These are phyloP conservation scores for Gadopsis marmoratus DNA, from an alignment of 2,797 vertebrate species.

Conservation along the genomic window DNA sequence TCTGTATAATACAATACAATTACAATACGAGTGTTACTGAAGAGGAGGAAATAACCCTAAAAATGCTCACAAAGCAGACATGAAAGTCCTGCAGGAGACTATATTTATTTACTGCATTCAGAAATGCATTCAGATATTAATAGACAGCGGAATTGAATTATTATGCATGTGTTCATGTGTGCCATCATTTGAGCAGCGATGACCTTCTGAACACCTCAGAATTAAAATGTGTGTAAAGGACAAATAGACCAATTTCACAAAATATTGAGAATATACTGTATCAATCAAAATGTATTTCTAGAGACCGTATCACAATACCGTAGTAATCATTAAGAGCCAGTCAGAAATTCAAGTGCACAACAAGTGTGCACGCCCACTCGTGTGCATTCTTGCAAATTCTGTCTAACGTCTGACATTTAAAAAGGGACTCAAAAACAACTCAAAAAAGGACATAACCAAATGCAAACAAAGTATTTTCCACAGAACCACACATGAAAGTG, in stretches of 20 bases:
- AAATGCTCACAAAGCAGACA: neutral
- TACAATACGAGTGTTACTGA: neutral
- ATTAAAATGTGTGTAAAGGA: neutral
- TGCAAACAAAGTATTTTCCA: slow-evolving; percentile 8
- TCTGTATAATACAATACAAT: neutral
- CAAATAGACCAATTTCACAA: neutral
- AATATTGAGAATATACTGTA: neutral
- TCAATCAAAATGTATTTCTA: neutral
- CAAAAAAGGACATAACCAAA: slow-evolving; percentile 33
- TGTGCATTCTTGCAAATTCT: slow-evolving; percentile 1
- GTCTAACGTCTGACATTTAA: slow-evolving; percentile 15
- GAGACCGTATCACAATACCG: slow-evolving; percentile 38
- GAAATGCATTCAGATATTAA: neutral
- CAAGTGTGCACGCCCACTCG: slow-evolving; percentile 18
- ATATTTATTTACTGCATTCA: neutral
- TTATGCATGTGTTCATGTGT: neutral
- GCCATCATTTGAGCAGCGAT: neutral
- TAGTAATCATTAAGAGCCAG: neutral
- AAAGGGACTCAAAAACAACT: slow-evolving; percentile 2
- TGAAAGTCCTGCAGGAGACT: neutral
- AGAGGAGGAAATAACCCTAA: neutral
- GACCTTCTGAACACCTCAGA: neutral
- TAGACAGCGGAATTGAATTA: neutral
- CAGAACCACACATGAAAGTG: slow-evolving; percentile 16
- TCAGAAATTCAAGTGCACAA: slow-evolving; percentile 11